phyloP scores from a whole-genome alignment of 2,797 vertebrate species.

The Podargus strigoides region DNA sequence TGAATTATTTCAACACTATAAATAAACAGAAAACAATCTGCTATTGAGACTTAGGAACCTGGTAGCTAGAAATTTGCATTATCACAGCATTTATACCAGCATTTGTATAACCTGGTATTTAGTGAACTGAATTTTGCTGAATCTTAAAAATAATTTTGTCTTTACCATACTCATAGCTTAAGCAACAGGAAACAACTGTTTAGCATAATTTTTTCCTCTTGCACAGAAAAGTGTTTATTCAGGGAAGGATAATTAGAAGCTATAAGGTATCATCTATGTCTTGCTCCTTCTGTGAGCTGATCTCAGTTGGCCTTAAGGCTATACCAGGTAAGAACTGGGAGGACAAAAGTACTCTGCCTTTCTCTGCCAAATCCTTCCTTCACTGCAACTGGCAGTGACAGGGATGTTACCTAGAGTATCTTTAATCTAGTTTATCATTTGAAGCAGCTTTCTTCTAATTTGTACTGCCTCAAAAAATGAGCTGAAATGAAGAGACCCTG shows the following conservation, averaged over 20 bases:
- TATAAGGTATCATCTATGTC: background rate
- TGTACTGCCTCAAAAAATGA: background rate
- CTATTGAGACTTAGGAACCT: background rate
- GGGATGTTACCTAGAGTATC: background rate
- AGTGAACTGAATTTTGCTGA: background rate
- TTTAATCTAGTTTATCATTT: background rate
- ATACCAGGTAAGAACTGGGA: background rate
- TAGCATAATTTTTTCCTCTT: background rate
- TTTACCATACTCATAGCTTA: background rate
- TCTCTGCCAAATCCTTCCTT: background rate
- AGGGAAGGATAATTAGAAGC: background rate
- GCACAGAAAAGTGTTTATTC: background rate
- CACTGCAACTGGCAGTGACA: background rate
- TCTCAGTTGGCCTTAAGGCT: background rate
- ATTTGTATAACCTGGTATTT: background rate
- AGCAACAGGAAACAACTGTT: background rate
- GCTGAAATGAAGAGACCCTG: background rate
- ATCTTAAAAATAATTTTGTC: background rate
- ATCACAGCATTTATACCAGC: background rate
- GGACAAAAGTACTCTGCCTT: background rate
- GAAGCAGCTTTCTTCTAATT: background rate
- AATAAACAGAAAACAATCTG: background rate
- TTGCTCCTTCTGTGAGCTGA: background rate
- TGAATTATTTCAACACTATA: background rate
- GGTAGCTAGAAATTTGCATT: background rate